These are phyloP conservation scores for Tetranychus piercei DNA, from an alignment of 2,888 invertebrate species.

Conservation along the genomic window DNA sequence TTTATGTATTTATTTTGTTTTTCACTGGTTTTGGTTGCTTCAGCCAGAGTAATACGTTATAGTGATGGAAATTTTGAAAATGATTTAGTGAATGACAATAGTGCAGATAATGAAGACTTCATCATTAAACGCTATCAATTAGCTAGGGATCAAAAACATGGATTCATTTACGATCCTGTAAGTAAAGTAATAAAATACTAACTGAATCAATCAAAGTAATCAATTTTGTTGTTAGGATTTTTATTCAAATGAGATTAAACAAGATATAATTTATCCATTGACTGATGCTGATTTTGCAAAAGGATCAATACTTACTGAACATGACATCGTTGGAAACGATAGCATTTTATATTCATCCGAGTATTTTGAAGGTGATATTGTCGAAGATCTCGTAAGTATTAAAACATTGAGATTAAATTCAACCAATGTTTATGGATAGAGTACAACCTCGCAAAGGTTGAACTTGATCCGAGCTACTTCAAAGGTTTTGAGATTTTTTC, in stretches of 20 bases:
- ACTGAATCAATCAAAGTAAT: background rate
- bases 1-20: background rate
- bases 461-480: no score
- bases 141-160: background rate
- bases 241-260: background rate
- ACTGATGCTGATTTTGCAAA: background rate
- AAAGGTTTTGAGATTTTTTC: no score
- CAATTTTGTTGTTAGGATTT: background rate
- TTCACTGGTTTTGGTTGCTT: background rate
- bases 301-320: background rate
- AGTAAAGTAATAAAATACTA: background rate
- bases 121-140: background rate
- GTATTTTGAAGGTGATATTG: constrained; percentile 24
- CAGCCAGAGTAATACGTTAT: background rate
- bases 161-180: background rate
- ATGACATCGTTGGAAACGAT: background rate
- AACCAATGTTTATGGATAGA: background rate
- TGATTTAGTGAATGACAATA: background rate
- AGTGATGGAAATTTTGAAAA: background rate
- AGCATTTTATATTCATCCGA: background rate
- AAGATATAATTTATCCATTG: background rate
- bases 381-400: constrained; percentile 26
- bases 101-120: background rate
- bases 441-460: no score
- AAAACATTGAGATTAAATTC: background rate